phyloP scores from a whole-genome alignment of 1,140 invertebrate genomes.

The Homalodisca vitripennis region DNA sequence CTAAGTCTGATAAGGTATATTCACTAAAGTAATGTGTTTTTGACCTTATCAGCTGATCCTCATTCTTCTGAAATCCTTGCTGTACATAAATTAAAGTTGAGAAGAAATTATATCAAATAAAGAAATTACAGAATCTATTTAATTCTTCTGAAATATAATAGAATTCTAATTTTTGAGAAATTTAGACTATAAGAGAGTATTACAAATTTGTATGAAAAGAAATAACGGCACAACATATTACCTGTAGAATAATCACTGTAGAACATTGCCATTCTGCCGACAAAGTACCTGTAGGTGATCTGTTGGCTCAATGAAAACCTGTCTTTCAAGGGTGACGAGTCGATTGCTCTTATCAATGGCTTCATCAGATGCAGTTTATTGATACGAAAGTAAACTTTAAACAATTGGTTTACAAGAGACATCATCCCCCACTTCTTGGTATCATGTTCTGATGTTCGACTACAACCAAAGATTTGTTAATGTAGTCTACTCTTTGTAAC shows the following conservation, averaged over 20 bases:
- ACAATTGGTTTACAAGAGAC: slow-evolving; percentile 92
- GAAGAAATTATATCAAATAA: background rate
- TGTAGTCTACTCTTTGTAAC: too few relatives aligned
- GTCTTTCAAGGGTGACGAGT: slow-evolving; percentile 86
- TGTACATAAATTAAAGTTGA: background rate
- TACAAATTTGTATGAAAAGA: background rate
- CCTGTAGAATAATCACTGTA: slow-evolving; percentile 91
- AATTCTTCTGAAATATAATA: background rate
- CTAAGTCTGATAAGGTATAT: too few relatives aligned
- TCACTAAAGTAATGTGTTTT: too few relatives aligned
- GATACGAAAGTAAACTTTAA: slow-evolving; percentile 97
- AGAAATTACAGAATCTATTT: background rate
- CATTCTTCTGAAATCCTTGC: background rate
- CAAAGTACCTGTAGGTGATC: slow-evolving; percentile 96
- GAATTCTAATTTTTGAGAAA: background rate
- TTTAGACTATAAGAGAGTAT: background rate
- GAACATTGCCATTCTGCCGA: slow-evolving; percentile 96
- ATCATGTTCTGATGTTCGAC: slow-evolving; percentile 77
- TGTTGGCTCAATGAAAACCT: slow-evolving; percentile 84
- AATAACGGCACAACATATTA: slow-evolving; percentile 42
- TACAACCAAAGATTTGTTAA: slow-evolving; percentile 43
- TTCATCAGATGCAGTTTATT: slow-evolving; percentile 97
- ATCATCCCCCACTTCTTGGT: slow-evolving; percentile 97
- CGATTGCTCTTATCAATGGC: slow-evolving; percentile 94
- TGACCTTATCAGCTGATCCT: too few relatives aligned